Evolutionary conservation across 2,888 invertebrate species (phyloP), one percentile per base, ranked within the genome.

Genomic region (Volucella inanis): DNA sequence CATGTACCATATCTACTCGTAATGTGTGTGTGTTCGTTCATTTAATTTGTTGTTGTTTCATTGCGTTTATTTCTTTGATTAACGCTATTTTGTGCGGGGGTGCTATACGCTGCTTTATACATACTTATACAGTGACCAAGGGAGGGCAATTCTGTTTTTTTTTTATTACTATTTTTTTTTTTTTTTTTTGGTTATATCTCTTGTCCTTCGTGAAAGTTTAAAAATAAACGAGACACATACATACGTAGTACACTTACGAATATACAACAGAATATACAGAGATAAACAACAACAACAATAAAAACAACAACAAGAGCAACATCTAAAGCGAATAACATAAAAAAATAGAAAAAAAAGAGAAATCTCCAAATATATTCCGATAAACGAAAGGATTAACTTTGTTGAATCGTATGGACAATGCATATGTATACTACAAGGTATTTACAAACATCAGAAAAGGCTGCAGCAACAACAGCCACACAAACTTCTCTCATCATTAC

Each of bases 371-470:
- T 14, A 83, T 70, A 79, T 49, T 54, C 67, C 83, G 74, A 83
- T 78, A 78, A 83, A 72, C 67, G 71, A 65, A 83, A 81, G 85
- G 81, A 81, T 85, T 81, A 81, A 76, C 80, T 81, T 85, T 85
- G 77, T 85, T 85, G 80, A 89, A 90, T 91, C 91, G 90, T 91
- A 91, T 91, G 91, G 91, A 91, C 91, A 91, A 91, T 91, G 91
- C 91, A 89, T 91, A 91, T 90, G 91, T 91, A 89, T 91, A 91
- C 91, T 91, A 91, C 90, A 91, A 91, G 91, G 91, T 91, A 91
- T 84, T 84, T 68, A 83, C 76, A 67, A 76, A 86, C 75, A 84
- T 31, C 31, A 31, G 31, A 31, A 6, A 6, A 31, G 31, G 61
- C 61, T 49, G 57, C 78, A 76, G 76, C 84, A 77, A 55, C 82